Evolutionary conservation across 2,888 invertebrate genomes (phyloP), one percentile per base, ranked within the genome.

Genomic region (Lasioglossum oenotherae): DNA sequence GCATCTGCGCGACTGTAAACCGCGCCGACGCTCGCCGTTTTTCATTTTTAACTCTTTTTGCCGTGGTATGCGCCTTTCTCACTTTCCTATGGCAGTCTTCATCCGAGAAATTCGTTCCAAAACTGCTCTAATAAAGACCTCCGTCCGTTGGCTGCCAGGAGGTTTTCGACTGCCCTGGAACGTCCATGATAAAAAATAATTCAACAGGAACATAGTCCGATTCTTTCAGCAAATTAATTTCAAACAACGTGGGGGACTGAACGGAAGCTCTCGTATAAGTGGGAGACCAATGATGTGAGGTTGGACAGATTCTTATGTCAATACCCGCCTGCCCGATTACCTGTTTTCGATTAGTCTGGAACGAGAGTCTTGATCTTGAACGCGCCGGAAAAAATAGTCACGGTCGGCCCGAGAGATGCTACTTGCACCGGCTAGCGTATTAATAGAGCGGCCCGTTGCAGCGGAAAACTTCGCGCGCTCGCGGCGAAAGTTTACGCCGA

Each of bases 301-400:
- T 57, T 4, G 57, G n/a, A 12, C 57, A 12, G 57, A n/a, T 57
- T 57, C 57, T 57, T 57, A 4, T n/a, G 57, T n/a, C 57, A n/a
- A 57, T 4, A 12, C 4, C 4, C n/a, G n/a, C 1, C 0, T 1
- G 57, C n/a, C n/a, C n/a, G 57, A 23, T 57, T n/a, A n/a, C 57
- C 57, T 57, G 57, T 57, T n/a, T 57, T 57, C n/a, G 57, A n/a
- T 57, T 12, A n/a, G n/a, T 57, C 57, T n/a, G 57, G n/a, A 92
- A 92, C 93, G 93, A 94, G 93, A 94, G 69, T 93, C 93, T 94
- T 93, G 93, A 94, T 93, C 93, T 90, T 86, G 81, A 84, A 79
- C 77, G 46, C 84, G 84, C 1, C 73, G 16, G 38, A 27, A 49
- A 71, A 81, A 85, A 86, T 85, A 81, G 71, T 86, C 53, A n/a